Conservation (phyloP, 2,797 vertebrate genomes). For the Meriones psammophilus region DNA sequence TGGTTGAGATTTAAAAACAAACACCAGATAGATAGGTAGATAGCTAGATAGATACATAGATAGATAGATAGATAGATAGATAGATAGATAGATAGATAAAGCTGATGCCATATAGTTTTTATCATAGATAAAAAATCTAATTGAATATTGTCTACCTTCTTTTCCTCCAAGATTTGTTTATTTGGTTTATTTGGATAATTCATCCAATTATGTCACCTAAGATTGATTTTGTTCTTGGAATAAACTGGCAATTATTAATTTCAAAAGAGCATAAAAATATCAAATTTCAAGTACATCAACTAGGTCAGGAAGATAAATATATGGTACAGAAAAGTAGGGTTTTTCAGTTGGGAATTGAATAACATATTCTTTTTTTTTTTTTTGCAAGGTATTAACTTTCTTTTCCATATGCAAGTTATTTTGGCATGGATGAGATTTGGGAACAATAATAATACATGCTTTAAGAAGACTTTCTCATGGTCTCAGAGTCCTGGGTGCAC, state of each 20-base stretch:
- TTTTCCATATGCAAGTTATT: not conserved
- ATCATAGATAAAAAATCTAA: not conserved
- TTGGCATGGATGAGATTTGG: not conserved
- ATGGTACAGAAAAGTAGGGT: not conserved
- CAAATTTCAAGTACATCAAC: not conserved
- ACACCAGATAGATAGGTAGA: too few relatives aligned
- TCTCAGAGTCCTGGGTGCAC: not conserved
- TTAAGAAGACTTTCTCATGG: not conserved
- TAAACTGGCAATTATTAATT: constrained; percentile 31
- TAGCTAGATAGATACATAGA: too few relatives aligned
- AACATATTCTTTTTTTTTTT: not conserved
- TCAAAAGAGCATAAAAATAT: not conserved
- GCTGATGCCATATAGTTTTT: not conserved
- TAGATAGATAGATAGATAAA: too few relatives aligned
- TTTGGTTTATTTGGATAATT: not conserved
- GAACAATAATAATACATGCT: not conserved
- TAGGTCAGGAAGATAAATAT: not conserved
- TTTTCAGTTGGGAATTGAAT: not conserved
- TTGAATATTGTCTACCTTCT: not conserved
- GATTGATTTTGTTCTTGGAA: not conserved
- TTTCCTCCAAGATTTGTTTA: not conserved
- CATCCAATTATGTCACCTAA: not conserved
- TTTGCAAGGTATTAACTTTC: not conserved
- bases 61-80: too few relatives aligned
- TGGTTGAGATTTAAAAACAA: not conserved